Evolutionary conservation across 2,113 vertebrate species (phyloP).

Genomic region (Ammospiza nelsoni): DNA sequence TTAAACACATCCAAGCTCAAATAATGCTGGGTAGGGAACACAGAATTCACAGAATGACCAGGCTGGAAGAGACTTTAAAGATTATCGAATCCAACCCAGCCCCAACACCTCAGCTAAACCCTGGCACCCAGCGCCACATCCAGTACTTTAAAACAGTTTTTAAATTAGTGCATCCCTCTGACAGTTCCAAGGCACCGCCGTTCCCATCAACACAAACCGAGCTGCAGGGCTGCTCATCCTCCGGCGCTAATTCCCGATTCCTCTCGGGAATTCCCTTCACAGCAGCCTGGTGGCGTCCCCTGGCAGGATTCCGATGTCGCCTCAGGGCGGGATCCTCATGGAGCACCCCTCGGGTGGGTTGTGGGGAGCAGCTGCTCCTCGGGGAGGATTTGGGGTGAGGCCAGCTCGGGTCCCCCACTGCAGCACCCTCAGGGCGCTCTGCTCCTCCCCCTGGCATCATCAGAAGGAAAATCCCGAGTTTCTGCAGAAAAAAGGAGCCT

Average conservation of each 20-base stretch:
- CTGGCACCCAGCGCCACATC: not conserved
- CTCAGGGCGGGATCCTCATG: rapidly evolving
- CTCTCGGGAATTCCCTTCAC: not conserved
- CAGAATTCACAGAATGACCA: not conserved
- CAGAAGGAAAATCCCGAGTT: rapidly evolving
- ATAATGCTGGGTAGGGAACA: no score
- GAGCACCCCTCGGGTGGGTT: not conserved
- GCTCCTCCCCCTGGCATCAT: not conserved
- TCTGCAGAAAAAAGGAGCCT: not conserved
- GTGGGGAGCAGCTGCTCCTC: not conserved
- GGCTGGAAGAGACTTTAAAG: not conserved
- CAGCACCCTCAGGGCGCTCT: not conserved
- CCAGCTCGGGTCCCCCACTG: not conserved
- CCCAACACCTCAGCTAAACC: not conserved
- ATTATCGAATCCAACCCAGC: not conserved
- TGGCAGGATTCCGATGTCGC: not conserved
- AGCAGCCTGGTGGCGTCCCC: not conserved
- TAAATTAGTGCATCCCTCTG: not conserved
- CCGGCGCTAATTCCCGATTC: not conserved
- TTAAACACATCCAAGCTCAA: not conserved
- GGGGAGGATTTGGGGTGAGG: rapidly evolving
- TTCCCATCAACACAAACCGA: rapidly evolving
- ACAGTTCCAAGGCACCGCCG: not conserved
- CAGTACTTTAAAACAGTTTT: not conserved
- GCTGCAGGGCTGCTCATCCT: not conserved